Evolutionary conservation across 1,140 invertebrate genomes (phyloP).

Genomic region (Gryllus bimaculatus): DNA sequence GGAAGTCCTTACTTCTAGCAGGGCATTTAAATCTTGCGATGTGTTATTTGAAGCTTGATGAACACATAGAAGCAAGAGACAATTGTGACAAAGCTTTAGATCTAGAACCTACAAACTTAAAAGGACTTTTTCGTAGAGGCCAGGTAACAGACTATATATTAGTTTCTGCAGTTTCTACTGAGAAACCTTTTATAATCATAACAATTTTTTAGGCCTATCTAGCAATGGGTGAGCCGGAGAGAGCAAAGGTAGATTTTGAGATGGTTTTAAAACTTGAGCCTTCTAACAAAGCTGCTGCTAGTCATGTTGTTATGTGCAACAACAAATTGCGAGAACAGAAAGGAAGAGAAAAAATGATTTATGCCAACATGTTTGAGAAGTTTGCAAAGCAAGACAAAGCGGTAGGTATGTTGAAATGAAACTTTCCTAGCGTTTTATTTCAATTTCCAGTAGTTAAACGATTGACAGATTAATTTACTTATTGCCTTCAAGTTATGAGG

Average conservation of each 20-base stretch:
- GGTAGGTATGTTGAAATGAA: slow-evolving; percentile 38
- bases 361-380: slow-evolving; percentile 91
- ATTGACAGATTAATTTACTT: background rate
- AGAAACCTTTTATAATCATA: background rate
- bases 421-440: background rate
- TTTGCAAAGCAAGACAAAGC: slow-evolving; percentile 71
- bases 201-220: slow-evolving; percentile 50
- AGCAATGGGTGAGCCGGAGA: slow-evolving; percentile 62
- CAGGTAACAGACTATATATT: slow-evolving; percentile 38
- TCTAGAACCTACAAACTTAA: slow-evolving; percentile 70
- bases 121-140: slow-evolving; percentile 82
- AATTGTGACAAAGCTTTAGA: slow-evolving; percentile 61
- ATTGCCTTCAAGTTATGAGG: background rate
- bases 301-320: slow-evolving; percentile 64
- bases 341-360: slow-evolving; percentile 78
- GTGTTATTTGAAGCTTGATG: slow-evolving; percentile 73
- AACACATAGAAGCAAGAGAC: slow-evolving; percentile 60
- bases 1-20: slow-evolving; percentile 56
- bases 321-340: slow-evolving; percentile 64
- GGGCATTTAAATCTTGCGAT: slow-evolving; percentile 77
- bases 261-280: slow-evolving; percentile 61
- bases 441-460: background rate
- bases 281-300: slow-evolving; percentile 70
- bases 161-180: background rate
- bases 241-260: slow-evolving; percentile 71